Evolutionary conservation across 2,888 invertebrate genomes (phyloP).

Genomic region (Mythimna pallens): DNA sequence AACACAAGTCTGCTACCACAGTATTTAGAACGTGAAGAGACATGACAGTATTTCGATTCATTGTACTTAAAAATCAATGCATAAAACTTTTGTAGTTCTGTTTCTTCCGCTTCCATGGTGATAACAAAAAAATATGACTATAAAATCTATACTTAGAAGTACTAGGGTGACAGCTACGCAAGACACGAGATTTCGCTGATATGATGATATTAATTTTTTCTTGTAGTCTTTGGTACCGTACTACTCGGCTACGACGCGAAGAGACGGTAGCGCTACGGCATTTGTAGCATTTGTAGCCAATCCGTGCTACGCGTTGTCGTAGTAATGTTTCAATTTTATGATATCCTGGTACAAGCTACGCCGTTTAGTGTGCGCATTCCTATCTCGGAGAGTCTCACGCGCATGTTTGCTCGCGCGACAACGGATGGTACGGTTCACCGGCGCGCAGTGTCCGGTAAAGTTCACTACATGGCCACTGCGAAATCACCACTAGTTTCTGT

Average conservation of each 20-base stretch:
- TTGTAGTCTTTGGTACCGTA: conserved; percentile 6
- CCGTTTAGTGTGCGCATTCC: conserved; percentile 67
- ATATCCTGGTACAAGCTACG: conserved; percentile 43
- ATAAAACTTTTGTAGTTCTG: too few relatives aligned
- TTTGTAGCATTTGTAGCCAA: conserved; percentile 33
- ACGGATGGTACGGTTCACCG: conserved; percentile 77
- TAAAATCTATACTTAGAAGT: not conserved
- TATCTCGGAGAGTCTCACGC: conserved; percentile 78
- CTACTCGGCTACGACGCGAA: conserved; percentile 27
- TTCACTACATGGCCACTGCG: conserved; percentile 78
- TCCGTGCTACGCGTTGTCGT: conserved; percentile 40
- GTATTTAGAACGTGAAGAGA: too few relatives aligned
- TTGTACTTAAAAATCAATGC: not conserved
- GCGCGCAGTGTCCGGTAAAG: conserved; percentile 75
- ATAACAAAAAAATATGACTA: not conserved
- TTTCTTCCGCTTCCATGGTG: not conserved
- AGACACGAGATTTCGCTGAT: not conserved
- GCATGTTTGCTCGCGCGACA: conserved; percentile 79
- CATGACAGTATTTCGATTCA: not conserved
- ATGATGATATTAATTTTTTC: not conserved
- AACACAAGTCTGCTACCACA: too few relatives aligned
- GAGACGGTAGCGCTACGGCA: conserved; percentile 25
- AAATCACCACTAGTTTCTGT: conserved; percentile 77
- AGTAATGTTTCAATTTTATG: conserved; percentile 33
- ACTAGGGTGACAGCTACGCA: not conserved